phyloP scores from a whole-genome alignment of 2,113 vertebrate species.

The Euleptes europaea region DNA sequence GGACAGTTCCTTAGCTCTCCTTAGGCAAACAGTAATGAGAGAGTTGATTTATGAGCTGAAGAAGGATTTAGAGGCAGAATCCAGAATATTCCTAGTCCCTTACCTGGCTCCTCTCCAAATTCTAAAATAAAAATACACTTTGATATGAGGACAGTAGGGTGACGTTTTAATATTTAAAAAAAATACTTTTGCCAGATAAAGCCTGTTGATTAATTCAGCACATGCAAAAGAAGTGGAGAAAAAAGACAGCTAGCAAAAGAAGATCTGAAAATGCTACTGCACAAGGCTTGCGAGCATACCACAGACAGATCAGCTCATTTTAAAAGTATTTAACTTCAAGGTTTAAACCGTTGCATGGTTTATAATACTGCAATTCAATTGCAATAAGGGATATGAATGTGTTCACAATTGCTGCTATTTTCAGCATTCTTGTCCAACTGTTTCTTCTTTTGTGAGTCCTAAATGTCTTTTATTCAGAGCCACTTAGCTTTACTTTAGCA shows the following conservation, averaged over 20 bases:
- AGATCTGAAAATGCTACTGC: slow-evolving; percentile 5
- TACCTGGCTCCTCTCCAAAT: background rate
- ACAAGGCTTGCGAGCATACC: slow-evolving; percentile 31
- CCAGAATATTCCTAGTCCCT: background rate
- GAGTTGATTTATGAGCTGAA: no score
- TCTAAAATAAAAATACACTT: background rate
- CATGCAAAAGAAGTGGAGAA: background rate
- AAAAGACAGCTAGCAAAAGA: background rate
- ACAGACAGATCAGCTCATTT: background rate
- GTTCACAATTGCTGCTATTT: background rate
- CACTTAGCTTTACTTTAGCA: slow-evolving; percentile 1
- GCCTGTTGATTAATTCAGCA: background rate
- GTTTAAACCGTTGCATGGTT: slow-evolving; percentile 14
- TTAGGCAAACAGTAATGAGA: background rate
- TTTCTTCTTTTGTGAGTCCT: slow-evolving; percentile 5
- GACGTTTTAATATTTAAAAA: background rate
- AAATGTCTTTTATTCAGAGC: slow-evolving; percentile 6
- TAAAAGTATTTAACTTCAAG: slow-evolving; percentile 39
- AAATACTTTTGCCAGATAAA: background rate
- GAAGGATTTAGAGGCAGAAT: background rate
- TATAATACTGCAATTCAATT: background rate
- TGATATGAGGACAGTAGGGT: background rate
- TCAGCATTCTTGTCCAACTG: background rate
- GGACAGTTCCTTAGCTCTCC: background rate
- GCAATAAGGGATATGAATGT: background rate